Base-by-base conservation (phyloP, 2,888 invertebrate species). In the Chromoteleia sp. region DNA sequence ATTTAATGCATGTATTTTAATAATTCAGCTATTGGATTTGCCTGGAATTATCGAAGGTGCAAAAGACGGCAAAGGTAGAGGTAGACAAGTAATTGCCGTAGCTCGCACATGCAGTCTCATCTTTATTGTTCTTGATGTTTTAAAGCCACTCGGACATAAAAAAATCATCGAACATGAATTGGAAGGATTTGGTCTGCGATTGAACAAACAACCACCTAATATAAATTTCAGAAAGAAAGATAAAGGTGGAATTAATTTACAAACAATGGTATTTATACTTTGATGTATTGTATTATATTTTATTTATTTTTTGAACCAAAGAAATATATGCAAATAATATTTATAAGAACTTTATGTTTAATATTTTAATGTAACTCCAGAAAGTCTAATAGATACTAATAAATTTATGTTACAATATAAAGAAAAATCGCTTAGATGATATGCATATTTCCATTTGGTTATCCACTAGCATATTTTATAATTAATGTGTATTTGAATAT, bases 21-120 rank as follows among this genome's bases (percentile, higher is more conserved):
- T 30, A 7, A 48, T 81, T 82, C 92, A 99, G 97, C 93, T 99
- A 74, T 94, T 99, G 7, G 99, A 99, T 95, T 94, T 99, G 87
- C 99, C 99, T 81, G 99, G 99, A 93, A 99, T 99, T 92, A 99
- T 99, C 86, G 99, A 99, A 93, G 99, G 99, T 82, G 99, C 99
- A 0, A 99, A 99, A 91, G 99, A 99, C 91, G 99, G 99, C 83
- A 99, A 99, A 92, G 99, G 99, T 93, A 93, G 99, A 92, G 99
- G 99, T 93, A 94, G 99, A 81, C 99, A 99, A 92, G 99, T 99
- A 2, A 99, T 99, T 87, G 99, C 99, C 0, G 99, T 99, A 0
- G 99, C 99, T 0, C 94, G 99, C 68, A 99, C 99, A 0, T 99
- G 99, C 92, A 98, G 98, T 90, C 94, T 99, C 33, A 98, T 99